A percentile compares a stretch with the other conserved stretches of the same genome.
Evolutionary conservation across 2,888 invertebrate species (phyloP).

Genomic region (Sipha maydis): DNA sequence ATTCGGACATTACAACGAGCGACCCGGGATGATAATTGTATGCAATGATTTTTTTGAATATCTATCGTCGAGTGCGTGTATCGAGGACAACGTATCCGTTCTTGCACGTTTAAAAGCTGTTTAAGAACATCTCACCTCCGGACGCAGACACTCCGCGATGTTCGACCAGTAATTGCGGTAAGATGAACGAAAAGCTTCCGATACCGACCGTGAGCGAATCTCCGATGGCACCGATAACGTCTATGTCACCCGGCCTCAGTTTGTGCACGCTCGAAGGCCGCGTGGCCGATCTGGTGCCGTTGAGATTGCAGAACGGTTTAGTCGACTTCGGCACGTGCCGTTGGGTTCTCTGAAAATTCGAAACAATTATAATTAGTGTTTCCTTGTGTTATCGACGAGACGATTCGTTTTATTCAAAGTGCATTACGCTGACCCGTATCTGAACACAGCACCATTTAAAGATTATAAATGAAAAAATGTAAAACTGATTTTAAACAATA

Average conservation of each 20-base stretch:
- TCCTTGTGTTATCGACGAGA: too few relatives aligned
- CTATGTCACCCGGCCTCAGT: slow-evolving; percentile 74
- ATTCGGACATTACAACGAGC: too few relatives aligned
- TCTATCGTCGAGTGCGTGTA: too few relatives aligned
- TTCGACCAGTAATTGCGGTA: slow-evolving; percentile 69
- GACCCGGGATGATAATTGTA: too few relatives aligned
- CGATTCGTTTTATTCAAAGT: too few relatives aligned
- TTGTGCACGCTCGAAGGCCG: slow-evolving; percentile 72
- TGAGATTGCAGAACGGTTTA: slow-evolving; percentile 68
- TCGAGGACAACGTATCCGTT: too few relatives aligned
- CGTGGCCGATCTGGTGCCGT: slow-evolving; percentile 66
- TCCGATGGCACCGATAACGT: slow-evolving; percentile 73
- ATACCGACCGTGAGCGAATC: slow-evolving; percentile 74
- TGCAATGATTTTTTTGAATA: too few relatives aligned
- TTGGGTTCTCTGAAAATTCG: slow-evolving; percentile 65
- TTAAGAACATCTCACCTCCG: slow-evolving; percentile 67
- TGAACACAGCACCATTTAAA: too few relatives aligned
- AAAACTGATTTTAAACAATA: too few relatives aligned
- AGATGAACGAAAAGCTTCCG: slow-evolving; percentile 70
- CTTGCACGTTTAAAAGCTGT: not conserved
- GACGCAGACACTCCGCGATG: slow-evolving; percentile 70
- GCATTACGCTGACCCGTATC: too few relatives aligned
- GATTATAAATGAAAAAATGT: too few relatives aligned
- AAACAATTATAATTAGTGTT: not conserved
- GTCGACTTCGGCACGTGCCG: slow-evolving; percentile 65